Percentiles rank a stretch among this genome's conserved stretches.
These are phyloP conservation scores for Eretmochelys imbricata DNA, from an alignment of 2,113 vertebrate species.

Conservation along the genomic window DNA sequence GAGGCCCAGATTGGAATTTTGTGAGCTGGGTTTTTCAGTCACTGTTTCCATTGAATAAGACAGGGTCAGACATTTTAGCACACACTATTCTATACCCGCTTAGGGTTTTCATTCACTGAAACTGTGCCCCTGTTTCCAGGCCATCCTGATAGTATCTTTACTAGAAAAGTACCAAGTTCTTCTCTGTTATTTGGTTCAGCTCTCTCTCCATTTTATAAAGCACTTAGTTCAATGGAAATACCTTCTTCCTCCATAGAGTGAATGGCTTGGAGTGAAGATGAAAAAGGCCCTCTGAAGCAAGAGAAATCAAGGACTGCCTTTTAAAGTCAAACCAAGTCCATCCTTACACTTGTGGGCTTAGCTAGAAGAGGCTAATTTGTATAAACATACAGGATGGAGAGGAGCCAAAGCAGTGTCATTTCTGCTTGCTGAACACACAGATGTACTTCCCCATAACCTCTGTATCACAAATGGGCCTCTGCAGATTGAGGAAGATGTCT, in stretches of 20 bases:
- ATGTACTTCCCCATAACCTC: not conserved
- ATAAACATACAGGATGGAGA: not conserved
- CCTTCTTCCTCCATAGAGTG: not conserved
- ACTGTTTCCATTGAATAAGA: not conserved
- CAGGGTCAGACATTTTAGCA: not conserved
- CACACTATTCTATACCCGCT: not conserved
- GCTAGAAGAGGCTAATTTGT: not conserved
- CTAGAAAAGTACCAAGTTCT: not conserved
- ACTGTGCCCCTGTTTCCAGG: not conserved
- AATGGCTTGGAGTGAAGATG: not conserved
- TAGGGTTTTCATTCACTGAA: not conserved
- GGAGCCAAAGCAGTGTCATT: not conserved
- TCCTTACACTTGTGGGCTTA: not conserved
- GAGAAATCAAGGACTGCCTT: not conserved
- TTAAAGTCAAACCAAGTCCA: not conserved
- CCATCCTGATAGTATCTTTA: not conserved
- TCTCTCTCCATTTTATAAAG: not conserved
- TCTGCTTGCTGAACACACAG: not conserved
- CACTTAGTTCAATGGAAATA: constrained; percentile 8
- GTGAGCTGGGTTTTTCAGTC: not conserved
- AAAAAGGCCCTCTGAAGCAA: not conserved
- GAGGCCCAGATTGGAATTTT: not conserved
- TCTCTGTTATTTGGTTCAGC: not conserved
- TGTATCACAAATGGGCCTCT: not conserved
- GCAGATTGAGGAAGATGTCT: not conserved